Evolutionary conservation across 2,888 invertebrate species (phyloP), one percentile per base, ranked within the genome.

Genomic region (Galeruca laticollis): DNA sequence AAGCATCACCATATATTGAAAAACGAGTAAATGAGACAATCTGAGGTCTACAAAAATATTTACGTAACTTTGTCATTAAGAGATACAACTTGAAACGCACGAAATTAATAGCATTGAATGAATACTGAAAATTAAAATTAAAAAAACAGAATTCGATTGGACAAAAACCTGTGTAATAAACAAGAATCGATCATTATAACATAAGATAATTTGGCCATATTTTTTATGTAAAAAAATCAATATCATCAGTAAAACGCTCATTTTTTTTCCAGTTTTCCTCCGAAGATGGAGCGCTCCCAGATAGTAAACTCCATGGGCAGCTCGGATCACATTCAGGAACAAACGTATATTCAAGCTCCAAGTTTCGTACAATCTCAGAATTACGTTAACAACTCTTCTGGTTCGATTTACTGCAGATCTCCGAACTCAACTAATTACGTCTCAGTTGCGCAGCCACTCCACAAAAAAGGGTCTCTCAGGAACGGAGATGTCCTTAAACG

Each of bases 401-500:
- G 81, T 75, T 80, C 82, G 60, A 83, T 84, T 31, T 85, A 85
- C 71, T 77, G 83, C 68, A 78, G 84, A 65, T 84, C 85, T 40
- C 84, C 85, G 20, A 84, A 83, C 73, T 79, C 80, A 66, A 79
- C 84, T 8, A 81, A 82, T 21, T 85, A 84, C 76, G 84, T 83
- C 21, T 82, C 84, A 54, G 84, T 84, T 2, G 69, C 76, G 8
- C 89, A 89, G 80, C 87, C 87, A 61, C 84, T 89, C 76, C 88
- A 89, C 82, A 91, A 91, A 82, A 91, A 91, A 81, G 89, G 89
- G 65, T 89, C 90, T 26, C 87, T 90, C 54, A 86, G 91, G 68
- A 91, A 88, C 80, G 89, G 89, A 63, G 91, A 91, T 81, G 88
- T 91, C 64, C 84, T 90, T 76, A 91, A 92, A 82, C 87, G 91